These are phyloP conservation scores for Lepidostoma basale DNA, from an alignment of 1,140 invertebrate genomes.

Conservation along the genomic window DNA sequence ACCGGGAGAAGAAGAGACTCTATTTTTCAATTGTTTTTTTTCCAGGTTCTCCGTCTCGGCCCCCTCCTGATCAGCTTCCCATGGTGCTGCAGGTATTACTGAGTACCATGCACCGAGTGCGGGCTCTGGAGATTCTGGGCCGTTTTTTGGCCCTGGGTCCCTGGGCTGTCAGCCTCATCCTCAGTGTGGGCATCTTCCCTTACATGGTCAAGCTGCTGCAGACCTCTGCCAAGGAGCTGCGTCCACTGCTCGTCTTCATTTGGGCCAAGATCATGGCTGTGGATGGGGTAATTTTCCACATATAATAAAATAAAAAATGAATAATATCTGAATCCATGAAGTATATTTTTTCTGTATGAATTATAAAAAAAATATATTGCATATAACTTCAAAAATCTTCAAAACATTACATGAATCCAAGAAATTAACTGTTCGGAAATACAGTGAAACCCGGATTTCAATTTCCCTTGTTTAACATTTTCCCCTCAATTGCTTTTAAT, in stretches of 20 bases:
- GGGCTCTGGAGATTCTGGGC: slow-evolving; percentile 94
- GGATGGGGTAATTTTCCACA: slow-evolving; percentile 87
- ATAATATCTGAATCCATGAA: too few relatives aligned
- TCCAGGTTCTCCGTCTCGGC: slow-evolving; percentile 52
- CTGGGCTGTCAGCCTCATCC: slow-evolving; percentile 95
- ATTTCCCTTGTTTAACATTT: too few relatives aligned
- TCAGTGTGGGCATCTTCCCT: slow-evolving; percentile 98
- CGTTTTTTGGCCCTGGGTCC: slow-evolving; percentile 94
- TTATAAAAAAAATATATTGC: neutral
- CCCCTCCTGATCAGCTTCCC: slow-evolving; percentile 94
- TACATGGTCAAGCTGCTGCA: slow-evolving; percentile 97
- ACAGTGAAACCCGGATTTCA: too few relatives aligned
- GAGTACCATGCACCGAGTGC: slow-evolving; percentile 93
- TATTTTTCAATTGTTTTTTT: neutral
- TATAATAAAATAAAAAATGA: too few relatives aligned
- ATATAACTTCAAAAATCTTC: slow-evolving; percentile 17
- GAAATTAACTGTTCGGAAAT: too few relatives aligned
- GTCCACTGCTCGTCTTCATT: slow-evolving; percentile 94
- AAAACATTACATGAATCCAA: too few relatives aligned
- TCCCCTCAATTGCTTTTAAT: too few relatives aligned
- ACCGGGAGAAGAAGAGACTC: neutral
- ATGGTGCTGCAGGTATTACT: slow-evolving; percentile 97
- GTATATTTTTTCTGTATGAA: too few relatives aligned
- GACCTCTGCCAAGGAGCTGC: slow-evolving; percentile 88
- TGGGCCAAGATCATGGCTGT: slow-evolving; percentile 99